A percentile compares a stretch with the other conserved stretches of the same genome.
These are phyloP conservation scores for Pituophis catenifer DNA, from an alignment of 2,113 vertebrate genomes.

Conservation along the genomic window DNA sequence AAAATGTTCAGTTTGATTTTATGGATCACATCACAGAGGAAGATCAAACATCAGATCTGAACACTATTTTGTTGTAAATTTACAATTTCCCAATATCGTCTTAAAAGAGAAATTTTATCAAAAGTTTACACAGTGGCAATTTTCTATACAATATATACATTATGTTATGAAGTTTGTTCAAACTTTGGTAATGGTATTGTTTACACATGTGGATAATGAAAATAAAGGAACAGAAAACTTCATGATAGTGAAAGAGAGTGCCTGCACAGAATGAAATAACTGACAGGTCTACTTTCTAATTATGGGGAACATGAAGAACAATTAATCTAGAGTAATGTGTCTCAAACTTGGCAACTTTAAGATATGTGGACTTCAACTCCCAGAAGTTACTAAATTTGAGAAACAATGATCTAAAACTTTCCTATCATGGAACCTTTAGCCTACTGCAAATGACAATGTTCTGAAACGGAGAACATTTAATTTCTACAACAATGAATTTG, in stretches of 20 bases:
- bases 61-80: conserved; percentile 43
- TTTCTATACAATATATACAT: not conserved
- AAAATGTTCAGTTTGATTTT: conserved; percentile 34
- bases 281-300: not conserved
- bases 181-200: not conserved
- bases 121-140: conserved; percentile 35
- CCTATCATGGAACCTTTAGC: not conserved
- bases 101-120: conserved; percentile 45
- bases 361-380: not conserved
- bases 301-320: not conserved
- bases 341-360: not conserved
- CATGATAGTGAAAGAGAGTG: not conserved
- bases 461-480: not conserved
- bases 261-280: not conserved
- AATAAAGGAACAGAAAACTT: not conserved
- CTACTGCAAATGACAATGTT: not conserved
- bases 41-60: conserved; percentile 52
- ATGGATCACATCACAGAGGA: conserved; percentile 38
- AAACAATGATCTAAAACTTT: not conserved
- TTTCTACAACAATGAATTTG: not conserved
- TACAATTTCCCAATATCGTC: conserved; percentile 39
- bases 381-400: not conserved
- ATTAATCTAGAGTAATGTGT: not conserved
- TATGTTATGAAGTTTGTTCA: not conserved
- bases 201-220: not conserved